These are phyloP conservation scores for Strigamia maritima DNA, from an alignment of 2,888 invertebrate genomes.

Conservation along the genomic window DNA sequence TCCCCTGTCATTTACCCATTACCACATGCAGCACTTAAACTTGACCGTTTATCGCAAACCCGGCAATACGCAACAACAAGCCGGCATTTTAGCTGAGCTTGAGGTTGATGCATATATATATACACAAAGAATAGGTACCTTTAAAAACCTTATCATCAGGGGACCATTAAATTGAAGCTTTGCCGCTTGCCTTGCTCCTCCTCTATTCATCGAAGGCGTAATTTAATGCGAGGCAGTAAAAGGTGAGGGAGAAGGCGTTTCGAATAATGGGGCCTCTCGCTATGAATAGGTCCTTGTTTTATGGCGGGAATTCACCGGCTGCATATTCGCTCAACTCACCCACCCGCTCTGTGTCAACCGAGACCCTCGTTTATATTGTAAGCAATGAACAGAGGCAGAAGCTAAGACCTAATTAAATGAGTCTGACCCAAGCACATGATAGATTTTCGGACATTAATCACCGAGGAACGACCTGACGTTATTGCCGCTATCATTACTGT, in stretches of 20 bases:
- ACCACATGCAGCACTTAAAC: slow-evolving; percentile 15
- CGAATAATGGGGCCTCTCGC: background rate
- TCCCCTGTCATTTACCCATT: slow-evolving; percentile 26
- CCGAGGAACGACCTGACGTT: slow-evolving; percentile 29
- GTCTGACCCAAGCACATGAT: slow-evolving; percentile 25
- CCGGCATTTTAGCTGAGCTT: background rate
- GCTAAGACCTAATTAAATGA: slow-evolving; percentile 32
- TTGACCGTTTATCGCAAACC: slow-evolving; percentile 30
- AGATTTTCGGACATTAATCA: slow-evolving; percentile 34
- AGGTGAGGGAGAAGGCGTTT: slow-evolving; percentile 25
- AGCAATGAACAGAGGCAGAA: slow-evolving; percentile 11
- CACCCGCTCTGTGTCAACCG: background rate
- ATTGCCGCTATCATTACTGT: slow-evolving; percentile 28
- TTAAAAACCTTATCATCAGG: slow-evolving; percentile 32
- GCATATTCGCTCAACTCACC: slow-evolving; percentile 15
- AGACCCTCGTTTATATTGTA: slow-evolving; percentile 1
- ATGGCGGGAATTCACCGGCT: slow-evolving; percentile 32
- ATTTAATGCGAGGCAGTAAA: slow-evolving; percentile 29
- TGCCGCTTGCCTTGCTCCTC: slow-evolving; percentile 29
- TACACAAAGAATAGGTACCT: slow-evolving; percentile 28
- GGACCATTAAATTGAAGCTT: slow-evolving; percentile 34
- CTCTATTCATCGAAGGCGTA: slow-evolving; percentile 32
- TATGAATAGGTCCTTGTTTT: slow-evolving; percentile 24
- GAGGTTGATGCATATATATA: slow-evolving; percentile 29
- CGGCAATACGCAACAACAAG: slow-evolving; percentile 22